Evolutionary conservation across 2,113 vertebrate genomes (phyloP).

Genomic region (Ornithorhynchus anatinus): DNA sequence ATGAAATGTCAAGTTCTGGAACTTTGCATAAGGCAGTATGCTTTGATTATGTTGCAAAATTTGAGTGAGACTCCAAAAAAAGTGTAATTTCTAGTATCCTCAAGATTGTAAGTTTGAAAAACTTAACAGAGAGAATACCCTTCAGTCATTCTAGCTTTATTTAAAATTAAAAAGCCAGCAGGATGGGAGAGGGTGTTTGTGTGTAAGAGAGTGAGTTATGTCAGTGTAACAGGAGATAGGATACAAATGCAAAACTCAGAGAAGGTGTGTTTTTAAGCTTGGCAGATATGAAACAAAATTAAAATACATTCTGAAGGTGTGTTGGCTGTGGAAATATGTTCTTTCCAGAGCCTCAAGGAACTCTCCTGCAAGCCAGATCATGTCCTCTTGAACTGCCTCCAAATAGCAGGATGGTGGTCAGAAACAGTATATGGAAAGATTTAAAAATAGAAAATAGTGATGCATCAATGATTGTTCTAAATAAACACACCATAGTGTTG

Average conservation of each 20-base stretch:
- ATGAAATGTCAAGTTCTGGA: neutral
- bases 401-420: neutral
- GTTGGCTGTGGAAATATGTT: neutral
- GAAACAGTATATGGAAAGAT: neutral
- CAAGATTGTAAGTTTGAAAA: neutral
- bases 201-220: neutral
- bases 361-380: conserved; percentile 2
- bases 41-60: neutral
- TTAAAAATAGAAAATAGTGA: neutral
- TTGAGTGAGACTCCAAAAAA: neutral
- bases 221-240: neutral
- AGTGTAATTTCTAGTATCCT: neutral
- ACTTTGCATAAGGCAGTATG: neutral
- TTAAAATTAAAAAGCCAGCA: conserved; percentile 19
- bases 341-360: neutral
- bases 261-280: neutral
- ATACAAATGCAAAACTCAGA: neutral
- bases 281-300: neutral
- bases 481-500: too few species aligned
- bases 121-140: neutral
- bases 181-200: neutral
- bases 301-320: neutral
- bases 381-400: neutral
- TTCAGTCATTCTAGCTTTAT: neutral
- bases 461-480: neutral